Evolutionary conservation across 2,797 vertebrate genomes (phyloP).

Genomic region (Acanthurus leucopareius): DNA sequence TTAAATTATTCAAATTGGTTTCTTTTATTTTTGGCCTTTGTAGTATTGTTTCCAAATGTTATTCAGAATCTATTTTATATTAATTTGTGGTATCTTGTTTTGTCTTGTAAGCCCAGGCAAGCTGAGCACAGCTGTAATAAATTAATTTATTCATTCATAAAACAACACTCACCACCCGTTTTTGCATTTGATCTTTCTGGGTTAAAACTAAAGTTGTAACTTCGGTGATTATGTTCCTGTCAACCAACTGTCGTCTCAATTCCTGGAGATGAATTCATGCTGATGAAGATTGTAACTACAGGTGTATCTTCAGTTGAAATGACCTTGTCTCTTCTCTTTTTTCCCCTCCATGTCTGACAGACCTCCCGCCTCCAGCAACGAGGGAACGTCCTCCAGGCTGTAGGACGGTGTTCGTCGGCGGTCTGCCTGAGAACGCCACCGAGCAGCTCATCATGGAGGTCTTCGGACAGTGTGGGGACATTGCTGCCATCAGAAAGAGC

Average conservation of each 20-base stretch:
- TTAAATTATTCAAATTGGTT: too few species aligned
- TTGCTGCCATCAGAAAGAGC: slow-evolving; percentile 91
- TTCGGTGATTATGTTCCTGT: not conserved
- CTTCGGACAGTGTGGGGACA: slow-evolving; percentile 91
- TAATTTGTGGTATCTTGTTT: not conserved
- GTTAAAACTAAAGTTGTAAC: not conserved
- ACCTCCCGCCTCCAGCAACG: slow-evolving; percentile 87
- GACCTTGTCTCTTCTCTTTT: slow-evolving; percentile 13
- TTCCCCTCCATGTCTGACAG: slow-evolving; percentile 34
- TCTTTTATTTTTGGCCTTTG: not conserved
- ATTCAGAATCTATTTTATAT: not conserved
- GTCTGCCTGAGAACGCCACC: slow-evolving; percentile 88
- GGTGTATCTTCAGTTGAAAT: slow-evolving; percentile 10
- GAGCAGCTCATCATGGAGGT: slow-evolving; percentile 92
- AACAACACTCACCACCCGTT: not conserved
- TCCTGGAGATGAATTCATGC: not conserved
- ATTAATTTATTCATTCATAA: not conserved
- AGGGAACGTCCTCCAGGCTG: slow-evolving; percentile 91
- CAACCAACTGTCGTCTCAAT: not conserved
- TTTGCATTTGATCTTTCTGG: not conserved
- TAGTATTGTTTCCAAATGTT: not conserved
- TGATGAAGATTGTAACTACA: not conserved
- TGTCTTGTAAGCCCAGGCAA: not conserved
- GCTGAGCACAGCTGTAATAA: not conserved
- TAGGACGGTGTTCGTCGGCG: slow-evolving; percentile 92